Base-by-base conservation (phyloP, 2,888 invertebrate genomes). In the Orthosia gracilis region DNA sequence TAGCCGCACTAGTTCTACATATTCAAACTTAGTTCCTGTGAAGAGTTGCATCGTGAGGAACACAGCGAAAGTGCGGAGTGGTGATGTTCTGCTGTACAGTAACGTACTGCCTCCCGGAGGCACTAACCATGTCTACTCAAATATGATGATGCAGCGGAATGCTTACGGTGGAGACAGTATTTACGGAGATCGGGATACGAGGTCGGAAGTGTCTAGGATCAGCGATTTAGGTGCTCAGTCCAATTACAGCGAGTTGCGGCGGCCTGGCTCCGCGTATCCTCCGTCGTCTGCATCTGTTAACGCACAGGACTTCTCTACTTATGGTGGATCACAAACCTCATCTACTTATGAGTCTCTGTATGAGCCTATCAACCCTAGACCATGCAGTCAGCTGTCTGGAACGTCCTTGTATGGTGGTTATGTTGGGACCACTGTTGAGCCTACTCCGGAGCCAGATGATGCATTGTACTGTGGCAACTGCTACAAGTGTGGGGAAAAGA, bases 401-500 rank as follows among this genome's bases (percentile, higher is more conserved):
- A 97, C 97, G 52, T 97, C 97, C 0, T 85, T 97, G 49, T 97
- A 97, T 85, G 97, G 97, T 40, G 97, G 97, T 1, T 97, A 97
- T 89, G 96, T 97, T 0, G 97, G 95, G 3, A 98, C 99, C 1
- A 98, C 98, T 88, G 98, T 97, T 21, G 98, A 98, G 92, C 98
- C 98, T 11, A 98, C 98, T 96, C 98, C 98, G 61, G 97, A 98
- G 80, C 97, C 97, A 17, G 96, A 97, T 68, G 97, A 97, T 76
- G 98, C 94, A 5, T 97, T 98, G 85, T 98, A 97, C 87, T 98
- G 98, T 94, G 99, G 99, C 0, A 98, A 98, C 88, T 99, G 99
- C 92, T 98, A 98, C 64, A 98, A 98, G 88, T 99, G 99, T 94
- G 98, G 98, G 1, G 98, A 98, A 88, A 98, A 98, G 92, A 99